phyloP scores from a whole-genome alignment of 2,888 invertebrate genomes.

The Camponotus fellah region DNA sequence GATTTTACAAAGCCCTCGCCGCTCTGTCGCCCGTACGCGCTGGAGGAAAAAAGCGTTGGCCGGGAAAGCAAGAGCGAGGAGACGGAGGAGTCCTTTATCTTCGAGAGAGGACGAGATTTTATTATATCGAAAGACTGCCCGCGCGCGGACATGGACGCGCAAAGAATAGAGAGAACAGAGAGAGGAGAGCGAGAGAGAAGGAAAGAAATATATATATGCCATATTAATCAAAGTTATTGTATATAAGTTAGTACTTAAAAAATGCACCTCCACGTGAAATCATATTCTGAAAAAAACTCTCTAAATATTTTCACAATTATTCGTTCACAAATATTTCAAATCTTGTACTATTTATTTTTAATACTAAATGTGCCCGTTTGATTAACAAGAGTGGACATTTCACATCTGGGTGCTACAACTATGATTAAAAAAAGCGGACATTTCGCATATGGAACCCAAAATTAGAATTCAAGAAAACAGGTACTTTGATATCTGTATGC shows the following conservation, averaged over 20 bases:
- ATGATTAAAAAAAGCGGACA: constrained; percentile 10
- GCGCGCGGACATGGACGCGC: background rate
- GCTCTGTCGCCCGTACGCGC: constrained; percentile 53
- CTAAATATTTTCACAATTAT: background rate
- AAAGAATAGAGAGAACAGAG: background rate
- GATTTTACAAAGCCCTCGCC: constrained; percentile 73
- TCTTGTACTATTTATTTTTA: background rate
- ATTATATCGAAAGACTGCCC: background rate
- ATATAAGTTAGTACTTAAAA: background rate
- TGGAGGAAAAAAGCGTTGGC: constrained; percentile 38
- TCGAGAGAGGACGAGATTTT: constrained; percentile 1
- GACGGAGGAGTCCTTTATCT: constrained; percentile 15
- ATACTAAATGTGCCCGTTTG: background rate
- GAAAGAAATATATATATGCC: background rate
- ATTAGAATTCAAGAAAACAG: constrained; percentile 19
- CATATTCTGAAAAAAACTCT: background rate
- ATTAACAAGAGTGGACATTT: background rate
- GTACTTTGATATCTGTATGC: constrained; percentile 17
- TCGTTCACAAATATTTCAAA: background rate
- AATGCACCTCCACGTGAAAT: background rate
- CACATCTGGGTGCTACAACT: constrained; percentile 6
- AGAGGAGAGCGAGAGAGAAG: background rate
- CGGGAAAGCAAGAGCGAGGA: constrained; percentile 23
- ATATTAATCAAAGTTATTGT: constrained; percentile 3
- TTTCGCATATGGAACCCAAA: constrained; percentile 10